A percentile compares a stretch with the other conserved stretches of the same genome.
phyloP scores from a whole-genome alignment of 2,113 vertebrate genomes.

The Pteropus alecto region DNA sequence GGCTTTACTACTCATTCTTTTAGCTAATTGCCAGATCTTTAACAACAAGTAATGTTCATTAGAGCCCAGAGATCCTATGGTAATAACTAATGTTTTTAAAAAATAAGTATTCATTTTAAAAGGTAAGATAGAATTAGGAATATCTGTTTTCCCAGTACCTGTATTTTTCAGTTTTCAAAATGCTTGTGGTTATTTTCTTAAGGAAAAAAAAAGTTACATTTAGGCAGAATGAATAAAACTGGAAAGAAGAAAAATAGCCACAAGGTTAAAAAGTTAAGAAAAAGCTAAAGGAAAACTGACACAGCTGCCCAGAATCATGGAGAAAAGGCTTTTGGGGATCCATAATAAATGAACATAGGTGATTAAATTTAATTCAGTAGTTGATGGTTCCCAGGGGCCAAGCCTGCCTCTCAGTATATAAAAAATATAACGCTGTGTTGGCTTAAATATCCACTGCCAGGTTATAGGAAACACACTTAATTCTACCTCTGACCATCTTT shows the following conservation, averaged over 20 bases:
- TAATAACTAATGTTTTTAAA: neutral
- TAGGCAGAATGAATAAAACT: slow-evolving; percentile 21
- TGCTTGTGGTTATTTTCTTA: neutral
- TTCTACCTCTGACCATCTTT: slow-evolving; percentile 58
- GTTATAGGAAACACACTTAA: slow-evolving; percentile 29
- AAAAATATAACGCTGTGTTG: slow-evolving; percentile 62
- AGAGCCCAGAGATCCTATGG: neutral
- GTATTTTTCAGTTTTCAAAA: neutral
- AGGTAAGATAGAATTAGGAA: neutral
- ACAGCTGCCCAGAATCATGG: slow-evolving; percentile 36
- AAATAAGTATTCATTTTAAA: neutral
- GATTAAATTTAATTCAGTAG: slow-evolving; percentile 73
- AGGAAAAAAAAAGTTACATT: neutral
- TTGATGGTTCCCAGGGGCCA: slow-evolving; percentile 58
- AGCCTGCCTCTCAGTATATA: slow-evolving; percentile 48
- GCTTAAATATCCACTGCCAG: slow-evolving; percentile 23
- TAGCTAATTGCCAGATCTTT: slow-evolving; percentile 22
- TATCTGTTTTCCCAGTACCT: neutral
- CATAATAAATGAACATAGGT: slow-evolving; percentile 62
- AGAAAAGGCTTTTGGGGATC: slow-evolving; percentile 48
- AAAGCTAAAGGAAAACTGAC: slow-evolving; percentile 45
- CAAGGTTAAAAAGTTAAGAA: slow-evolving; percentile 47
- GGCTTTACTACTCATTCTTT: neutral
- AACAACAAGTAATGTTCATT: slow-evolving; percentile 21
- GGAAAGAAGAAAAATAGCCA: slow-evolving; percentile 55